These are phyloP conservation scores for Hecatera dysodea DNA, from an alignment of 2,888 invertebrate genomes.

Conservation along the genomic window DNA sequence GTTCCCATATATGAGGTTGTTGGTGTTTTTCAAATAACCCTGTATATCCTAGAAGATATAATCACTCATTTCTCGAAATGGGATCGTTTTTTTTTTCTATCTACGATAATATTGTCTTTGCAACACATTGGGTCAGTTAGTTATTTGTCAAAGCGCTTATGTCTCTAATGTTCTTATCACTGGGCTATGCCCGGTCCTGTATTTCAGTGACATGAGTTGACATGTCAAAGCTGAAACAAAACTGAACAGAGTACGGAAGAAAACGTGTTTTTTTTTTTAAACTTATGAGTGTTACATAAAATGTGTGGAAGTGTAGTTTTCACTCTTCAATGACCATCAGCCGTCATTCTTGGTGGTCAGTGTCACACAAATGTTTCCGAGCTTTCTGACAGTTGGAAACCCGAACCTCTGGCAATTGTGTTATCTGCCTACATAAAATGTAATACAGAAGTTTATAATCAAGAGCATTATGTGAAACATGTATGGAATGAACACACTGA, in stretches of 20 bases:
- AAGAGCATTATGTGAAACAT: background rate
- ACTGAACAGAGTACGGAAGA: no score
- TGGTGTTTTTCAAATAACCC: no score
- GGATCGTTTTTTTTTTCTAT: no score
- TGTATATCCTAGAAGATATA: no score
- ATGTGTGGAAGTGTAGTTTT: background rate
- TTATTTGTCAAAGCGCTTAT: no score
- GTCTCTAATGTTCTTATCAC: background rate
- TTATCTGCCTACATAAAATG: background rate
- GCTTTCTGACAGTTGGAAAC: background rate
- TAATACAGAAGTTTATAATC: background rate
- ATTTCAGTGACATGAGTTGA: background rate
- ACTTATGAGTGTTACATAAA: background rate
- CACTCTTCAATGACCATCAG: constrained; percentile 11
- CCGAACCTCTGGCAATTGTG: background rate
- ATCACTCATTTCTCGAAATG: no score
- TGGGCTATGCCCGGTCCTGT: background rate
- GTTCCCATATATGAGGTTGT: no score
- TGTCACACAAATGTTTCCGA: background rate
- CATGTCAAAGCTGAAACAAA: no score
- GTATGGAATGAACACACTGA: background rate
- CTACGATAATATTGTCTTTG: no score
- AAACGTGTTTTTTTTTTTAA: no score
- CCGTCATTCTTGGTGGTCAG: background rate
- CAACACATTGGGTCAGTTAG: no score